Conservation (phyloP, 1,140 invertebrate genomes). For the Leptoteleia sp. region DNA sequence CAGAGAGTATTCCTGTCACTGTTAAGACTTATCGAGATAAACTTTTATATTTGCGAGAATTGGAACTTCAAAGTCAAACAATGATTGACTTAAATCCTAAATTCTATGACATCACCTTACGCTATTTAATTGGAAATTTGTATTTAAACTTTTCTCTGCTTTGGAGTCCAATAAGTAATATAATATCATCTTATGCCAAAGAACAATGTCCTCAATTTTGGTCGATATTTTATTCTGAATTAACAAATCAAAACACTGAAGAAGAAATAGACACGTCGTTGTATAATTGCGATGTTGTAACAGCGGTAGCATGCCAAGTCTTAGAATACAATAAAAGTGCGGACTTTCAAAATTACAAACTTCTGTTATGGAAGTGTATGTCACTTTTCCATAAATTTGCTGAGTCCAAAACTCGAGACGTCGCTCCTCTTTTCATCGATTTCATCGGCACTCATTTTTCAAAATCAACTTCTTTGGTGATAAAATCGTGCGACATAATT, state of each 20-base stretch:
- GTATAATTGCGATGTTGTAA: slow-evolving; percentile 71
- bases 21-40: slow-evolving; percentile 90
- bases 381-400: slow-evolving; percentile 86
- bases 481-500: slow-evolving; percentile 79
- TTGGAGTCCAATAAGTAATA: slow-evolving; percentile 90
- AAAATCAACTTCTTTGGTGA: slow-evolving; percentile 79
- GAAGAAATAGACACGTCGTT: slow-evolving; percentile 35
- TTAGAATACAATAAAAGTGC: slow-evolving; percentile 81
- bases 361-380: slow-evolving; percentile 91
- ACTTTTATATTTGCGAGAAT: slow-evolving; percentile 86
- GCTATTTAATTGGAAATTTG: slow-evolving; percentile 90
- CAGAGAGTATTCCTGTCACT: slow-evolving; percentile 85
- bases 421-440: slow-evolving; percentile 88
- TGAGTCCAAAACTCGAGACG: slow-evolving; percentile 89
- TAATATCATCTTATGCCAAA: slow-evolving; percentile 88
- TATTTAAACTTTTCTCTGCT: slow-evolving; percentile 93
- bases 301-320: slow-evolving; percentile 53
- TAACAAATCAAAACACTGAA: slow-evolving; percentile 76
- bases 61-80: slow-evolving; percentile 84
- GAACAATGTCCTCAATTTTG: slow-evolving; percentile 88
- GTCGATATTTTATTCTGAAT: slow-evolving; percentile 85
- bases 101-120: slow-evolving; percentile 84
- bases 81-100: slow-evolving; percentile 82
- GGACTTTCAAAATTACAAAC: slow-evolving; percentile 88
- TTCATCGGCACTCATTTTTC: slow-evolving; percentile 86